Conservation (phyloP, 2,888 invertebrate species). For the Heliconius erato region DNA sequence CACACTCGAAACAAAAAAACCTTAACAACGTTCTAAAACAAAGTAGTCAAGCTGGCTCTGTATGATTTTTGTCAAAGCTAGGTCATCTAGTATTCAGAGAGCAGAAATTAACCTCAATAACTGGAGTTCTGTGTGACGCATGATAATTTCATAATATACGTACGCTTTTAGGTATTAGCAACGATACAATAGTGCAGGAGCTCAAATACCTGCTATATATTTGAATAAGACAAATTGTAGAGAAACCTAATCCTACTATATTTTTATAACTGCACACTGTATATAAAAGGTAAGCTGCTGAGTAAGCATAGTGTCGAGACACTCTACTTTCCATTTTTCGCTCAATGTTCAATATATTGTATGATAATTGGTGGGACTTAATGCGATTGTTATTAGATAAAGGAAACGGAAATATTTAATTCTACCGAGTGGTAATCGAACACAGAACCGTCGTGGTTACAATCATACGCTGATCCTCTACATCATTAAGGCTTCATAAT, state of each 20-base stretch:
- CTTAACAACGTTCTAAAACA: constrained; percentile 17
- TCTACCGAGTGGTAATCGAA: background rate
- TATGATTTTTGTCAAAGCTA: constrained; percentile 34
- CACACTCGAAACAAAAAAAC: constrained; percentile 9
- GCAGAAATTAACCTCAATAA: constrained; percentile 42
- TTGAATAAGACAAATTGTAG: background rate
- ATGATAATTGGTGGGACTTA: too few species aligned
- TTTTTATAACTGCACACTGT: background rate
- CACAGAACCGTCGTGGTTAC: background rate
- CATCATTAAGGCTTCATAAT: background rate
- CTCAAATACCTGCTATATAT: background rate
- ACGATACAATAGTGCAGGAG: background rate
- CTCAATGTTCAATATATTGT: too few species aligned
- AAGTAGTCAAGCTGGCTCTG: constrained; percentile 21
- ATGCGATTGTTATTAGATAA: background rate
- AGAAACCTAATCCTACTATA: background rate
- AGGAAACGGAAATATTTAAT: background rate
- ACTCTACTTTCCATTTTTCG: background rate
- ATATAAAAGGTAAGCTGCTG: too few species aligned
- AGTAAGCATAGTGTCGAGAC: too few species aligned
- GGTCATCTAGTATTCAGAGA: constrained; percentile 42
- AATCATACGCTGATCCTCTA: background rate
- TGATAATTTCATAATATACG: constrained; percentile 30
- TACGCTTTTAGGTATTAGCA: background rate
- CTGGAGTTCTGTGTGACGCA: constrained; percentile 27